Percentiles rank a stretch among this genome's conserved stretches.
Evolutionary conservation across 2,113 vertebrate species (phyloP).

Genomic region (Microcebus ravelobensis): DNA sequence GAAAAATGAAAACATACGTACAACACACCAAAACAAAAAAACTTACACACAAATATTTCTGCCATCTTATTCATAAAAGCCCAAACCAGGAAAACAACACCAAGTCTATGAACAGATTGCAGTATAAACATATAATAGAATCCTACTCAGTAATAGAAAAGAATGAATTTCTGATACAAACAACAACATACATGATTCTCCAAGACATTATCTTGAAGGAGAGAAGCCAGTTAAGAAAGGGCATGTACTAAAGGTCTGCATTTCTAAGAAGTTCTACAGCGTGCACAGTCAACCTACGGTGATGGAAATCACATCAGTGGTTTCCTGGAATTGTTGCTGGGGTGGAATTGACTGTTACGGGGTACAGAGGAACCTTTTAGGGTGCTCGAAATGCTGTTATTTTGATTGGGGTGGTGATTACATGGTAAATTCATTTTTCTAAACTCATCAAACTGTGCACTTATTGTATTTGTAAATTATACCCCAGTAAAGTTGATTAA

Average conservation of each 20-base stretch:
- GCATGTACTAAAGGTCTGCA: fast-evolving
- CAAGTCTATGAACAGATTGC: neutral
- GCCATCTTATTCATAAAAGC: neutral
- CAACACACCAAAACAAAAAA: neutral
- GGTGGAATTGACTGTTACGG: no score
- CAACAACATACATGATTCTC: neutral
- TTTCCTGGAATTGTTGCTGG: neutral
- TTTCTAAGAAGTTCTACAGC: neutral
- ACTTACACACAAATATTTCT: neutral
- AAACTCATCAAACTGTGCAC: neutral
- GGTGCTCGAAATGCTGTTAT: neutral
- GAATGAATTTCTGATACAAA: neutral
- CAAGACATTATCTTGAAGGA: neutral
- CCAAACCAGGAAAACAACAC: neutral
- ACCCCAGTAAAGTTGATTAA: neutral
- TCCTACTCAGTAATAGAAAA: neutral
- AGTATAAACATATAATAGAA: no score
- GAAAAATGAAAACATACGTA: neutral
- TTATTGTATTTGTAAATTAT: neutral
- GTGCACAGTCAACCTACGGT: neutral
- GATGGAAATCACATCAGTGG: neutral
- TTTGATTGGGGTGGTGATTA: neutral
- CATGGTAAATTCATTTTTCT: neutral
- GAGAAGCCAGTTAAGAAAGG: neutral
- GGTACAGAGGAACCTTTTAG: neutral